Base-by-base conservation (phyloP, 2,797 vertebrate species). In the Buphagus erythrorhynchus region DNA sequence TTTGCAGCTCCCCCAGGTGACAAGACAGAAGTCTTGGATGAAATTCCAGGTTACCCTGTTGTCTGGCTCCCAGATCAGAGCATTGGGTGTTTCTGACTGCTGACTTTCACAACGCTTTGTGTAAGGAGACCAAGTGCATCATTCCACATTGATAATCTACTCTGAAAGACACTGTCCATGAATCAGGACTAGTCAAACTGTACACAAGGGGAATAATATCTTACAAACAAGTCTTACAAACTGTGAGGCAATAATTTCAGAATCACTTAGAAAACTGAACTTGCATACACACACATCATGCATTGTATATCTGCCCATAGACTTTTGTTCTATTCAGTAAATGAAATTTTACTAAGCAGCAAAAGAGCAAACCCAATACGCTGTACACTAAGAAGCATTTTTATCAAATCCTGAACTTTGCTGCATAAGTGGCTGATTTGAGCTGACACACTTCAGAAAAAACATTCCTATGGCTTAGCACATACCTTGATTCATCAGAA, bases 401-500 rank as follows among this genome's bases (percentile, higher is more conserved):
- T 40, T 33, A 87, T 80, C 86, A 77, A 42, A 21, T 69, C 48
- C 73, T 80, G 57, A 93, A 76, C 46, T 72, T 42, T 57, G n/a
- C 21, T 91, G 55, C 49, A 6, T n/a, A 86, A 61, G 51, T 21
- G 58, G 72, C 21, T 68, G 57, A 61, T 28, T 54, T 33, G 4
- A 63, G 68, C 20, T 28, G 46, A 72, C 13, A 46, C 16, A 42
- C 13, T 49, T 57, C 26, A 89, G 87, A 65, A 86, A 62, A 73
- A 73, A 31, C 1, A 3, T 78, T 71, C n/a, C 66, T 57, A 55
- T 18, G 31, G 42, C 77, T 88, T 74, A 90, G 75, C 55, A 97
- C 97, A 78, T 75, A 99, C 99, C 99, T 99, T 99, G 99, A 95
- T 99, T 99, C 99, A 99, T 99, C 95, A 99, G 98, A 79, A 99